These are phyloP conservation scores for Hermaeophaga mercurialis DNA, from an alignment of 2,888 invertebrate species.

Conservation along the genomic window DNA sequence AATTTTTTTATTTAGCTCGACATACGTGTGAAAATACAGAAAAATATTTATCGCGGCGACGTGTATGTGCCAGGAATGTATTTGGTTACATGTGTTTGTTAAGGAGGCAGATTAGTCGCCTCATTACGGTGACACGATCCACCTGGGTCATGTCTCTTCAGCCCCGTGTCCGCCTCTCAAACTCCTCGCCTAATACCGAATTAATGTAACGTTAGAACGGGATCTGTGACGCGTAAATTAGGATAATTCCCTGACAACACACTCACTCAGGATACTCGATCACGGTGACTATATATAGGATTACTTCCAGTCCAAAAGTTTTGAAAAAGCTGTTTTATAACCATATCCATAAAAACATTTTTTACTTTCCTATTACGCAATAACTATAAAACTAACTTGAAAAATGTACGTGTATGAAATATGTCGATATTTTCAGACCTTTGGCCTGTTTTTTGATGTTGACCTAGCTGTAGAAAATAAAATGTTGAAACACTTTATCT, in stretches of 20 bases:
- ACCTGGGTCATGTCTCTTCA: conserved; percentile 46
- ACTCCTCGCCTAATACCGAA: conserved; percentile 30
- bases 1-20: conserved; percentile 4
- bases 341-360: too few species aligned
- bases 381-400: too few species aligned
- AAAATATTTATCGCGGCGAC: conserved; percentile 18
- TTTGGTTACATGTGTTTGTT: conserved; percentile 42
- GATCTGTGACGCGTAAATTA: conserved; percentile 43
- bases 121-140: conserved; percentile 51
- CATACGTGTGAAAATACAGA: conserved; percentile 22
- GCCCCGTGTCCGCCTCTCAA: conserved; percentile 7
- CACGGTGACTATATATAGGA: background rate
- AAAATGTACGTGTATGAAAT: too few species aligned
- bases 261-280: conserved; percentile 15
- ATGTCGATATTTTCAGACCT: too few species aligned
- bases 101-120: conserved; percentile 44
- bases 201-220: conserved; percentile 34
- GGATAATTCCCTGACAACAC: conserved; percentile 44
- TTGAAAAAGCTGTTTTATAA: too few species aligned
- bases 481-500: too few species aligned
- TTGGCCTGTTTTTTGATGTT: too few species aligned
- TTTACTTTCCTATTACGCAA: too few species aligned
- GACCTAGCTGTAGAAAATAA: too few species aligned
- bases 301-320: too few species aligned
- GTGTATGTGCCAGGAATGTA: conserved; percentile 21